Evolutionary conservation across 2,113 vertebrate genomes (phyloP).

Genomic region (Oreochromis tanganicae): DNA sequence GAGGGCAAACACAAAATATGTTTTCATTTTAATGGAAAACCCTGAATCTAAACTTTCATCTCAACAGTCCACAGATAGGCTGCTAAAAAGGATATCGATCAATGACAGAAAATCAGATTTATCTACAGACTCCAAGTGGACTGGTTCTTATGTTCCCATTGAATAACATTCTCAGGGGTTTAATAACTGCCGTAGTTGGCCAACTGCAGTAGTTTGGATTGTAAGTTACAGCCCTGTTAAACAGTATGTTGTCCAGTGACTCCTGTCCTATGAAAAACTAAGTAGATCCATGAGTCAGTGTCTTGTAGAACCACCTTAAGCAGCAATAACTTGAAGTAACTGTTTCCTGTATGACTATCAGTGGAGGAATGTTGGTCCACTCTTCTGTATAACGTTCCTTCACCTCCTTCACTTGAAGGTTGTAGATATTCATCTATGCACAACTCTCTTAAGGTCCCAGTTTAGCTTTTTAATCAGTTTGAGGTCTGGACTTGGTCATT

Average conservation of each 20-base stretch:
- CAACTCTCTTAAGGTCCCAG: background rate
- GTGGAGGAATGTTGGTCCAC: background rate
- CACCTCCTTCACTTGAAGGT: background rate
- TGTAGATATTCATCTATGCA: background rate
- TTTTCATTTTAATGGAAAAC: background rate
- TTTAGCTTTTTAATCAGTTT: background rate
- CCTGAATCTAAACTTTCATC: background rate
- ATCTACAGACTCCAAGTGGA: background rate
- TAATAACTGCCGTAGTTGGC: background rate
- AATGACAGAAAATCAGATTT: background rate
- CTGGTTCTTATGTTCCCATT: rapidly evolving
- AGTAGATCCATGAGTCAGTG: background rate
- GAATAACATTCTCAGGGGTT: background rate
- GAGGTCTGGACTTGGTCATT: background rate
- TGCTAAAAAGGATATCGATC: background rate
- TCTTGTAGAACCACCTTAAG: background rate
- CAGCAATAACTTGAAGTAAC: background rate
- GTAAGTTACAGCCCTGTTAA: background rate
- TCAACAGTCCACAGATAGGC: background rate
- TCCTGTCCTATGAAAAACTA: background rate
- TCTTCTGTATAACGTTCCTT: background rate
- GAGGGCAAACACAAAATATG: background rate
- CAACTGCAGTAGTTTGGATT: background rate
- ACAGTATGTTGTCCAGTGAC: background rate
- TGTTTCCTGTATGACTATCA: background rate